Evolutionary conservation across 2,113 vertebrate genomes (phyloP).

Genomic region (Bolborhynchus lineola): DNA sequence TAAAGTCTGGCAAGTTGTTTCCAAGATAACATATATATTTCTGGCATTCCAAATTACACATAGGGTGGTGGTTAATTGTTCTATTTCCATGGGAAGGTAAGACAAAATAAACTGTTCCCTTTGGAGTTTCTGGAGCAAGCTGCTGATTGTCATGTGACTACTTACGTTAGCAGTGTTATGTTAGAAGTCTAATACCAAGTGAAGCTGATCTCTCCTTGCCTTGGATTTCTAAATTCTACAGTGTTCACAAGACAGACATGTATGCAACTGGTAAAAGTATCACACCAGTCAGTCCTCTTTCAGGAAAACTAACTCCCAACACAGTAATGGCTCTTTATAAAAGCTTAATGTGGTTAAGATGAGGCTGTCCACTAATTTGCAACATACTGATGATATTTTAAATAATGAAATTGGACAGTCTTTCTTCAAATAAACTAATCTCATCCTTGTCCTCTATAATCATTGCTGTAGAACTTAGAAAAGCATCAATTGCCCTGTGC

Average conservation of each 20-base stretch:
- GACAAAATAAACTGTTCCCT: neutral
- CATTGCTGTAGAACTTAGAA: neutral
- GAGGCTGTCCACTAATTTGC: neutral
- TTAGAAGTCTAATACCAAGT: neutral
- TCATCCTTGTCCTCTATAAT: neutral
- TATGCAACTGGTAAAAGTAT: neutral
- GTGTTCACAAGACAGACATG: accelerated
- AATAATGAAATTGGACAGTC: neutral
- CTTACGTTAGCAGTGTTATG: neutral
- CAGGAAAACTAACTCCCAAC: neutral
- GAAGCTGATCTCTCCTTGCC: neutral
- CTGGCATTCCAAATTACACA: neutral
- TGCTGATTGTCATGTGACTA: neutral
- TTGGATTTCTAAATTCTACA: neutral
- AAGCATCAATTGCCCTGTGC: neutral
- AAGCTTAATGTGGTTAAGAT: neutral
- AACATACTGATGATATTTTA: neutral
- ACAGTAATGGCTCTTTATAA: neutral
- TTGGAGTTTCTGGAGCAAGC: neutral
- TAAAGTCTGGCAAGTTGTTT: neutral
- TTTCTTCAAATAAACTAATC: neutral
- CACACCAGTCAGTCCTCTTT: neutral
- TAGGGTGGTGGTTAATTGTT: neutral
- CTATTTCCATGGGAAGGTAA: neutral
- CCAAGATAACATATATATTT: neutral